Percentiles rank a stretch among this genome's conserved stretches.
These are phyloP conservation scores for Ips nitidus DNA, from an alignment of 1,140 invertebrate genomes.

Conservation along the genomic window DNA sequence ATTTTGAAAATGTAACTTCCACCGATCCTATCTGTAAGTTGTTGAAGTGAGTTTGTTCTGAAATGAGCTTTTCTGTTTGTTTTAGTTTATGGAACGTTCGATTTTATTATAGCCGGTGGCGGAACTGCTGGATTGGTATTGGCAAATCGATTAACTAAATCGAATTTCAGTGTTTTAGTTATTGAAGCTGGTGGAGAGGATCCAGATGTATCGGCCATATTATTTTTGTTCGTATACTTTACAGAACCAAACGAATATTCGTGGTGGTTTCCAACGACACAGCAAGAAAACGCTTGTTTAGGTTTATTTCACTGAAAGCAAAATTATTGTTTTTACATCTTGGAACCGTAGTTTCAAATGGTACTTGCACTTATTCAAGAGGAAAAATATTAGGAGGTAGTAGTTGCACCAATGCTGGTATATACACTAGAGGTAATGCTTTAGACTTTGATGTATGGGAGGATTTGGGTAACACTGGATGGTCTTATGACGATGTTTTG, in stretches of 20 bases:
- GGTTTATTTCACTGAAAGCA: constrained; percentile 49
- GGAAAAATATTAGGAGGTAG: constrained; percentile 72
- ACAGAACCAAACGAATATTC: not conserved
- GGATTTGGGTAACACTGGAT: constrained; percentile 61
- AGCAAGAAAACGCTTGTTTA: constrained; percentile 24
- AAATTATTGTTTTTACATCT: constrained; percentile 40
- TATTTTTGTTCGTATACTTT: no score
- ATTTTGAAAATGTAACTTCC: no score
- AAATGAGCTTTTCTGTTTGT: no score
- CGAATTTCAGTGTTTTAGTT: no score
- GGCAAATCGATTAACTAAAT: no score
- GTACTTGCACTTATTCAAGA: constrained; percentile 59
- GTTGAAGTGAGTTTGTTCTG: no score
- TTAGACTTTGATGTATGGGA: constrained; percentile 67
- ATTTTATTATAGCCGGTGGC: no score
- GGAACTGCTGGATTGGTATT: no score
- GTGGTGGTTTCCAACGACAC: constrained; percentile 69
- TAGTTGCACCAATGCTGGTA: constrained; percentile 83
- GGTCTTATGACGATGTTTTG: constrained; percentile 39
- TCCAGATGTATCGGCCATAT: no score
- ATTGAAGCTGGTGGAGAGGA: no score
- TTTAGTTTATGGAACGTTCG: no score
- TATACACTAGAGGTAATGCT: constrained; percentile 81
- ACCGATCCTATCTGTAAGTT: no score
- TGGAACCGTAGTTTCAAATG: not conserved